Conservation (phyloP, 2,888 invertebrate genomes). For the Andrena marginata region DNA sequence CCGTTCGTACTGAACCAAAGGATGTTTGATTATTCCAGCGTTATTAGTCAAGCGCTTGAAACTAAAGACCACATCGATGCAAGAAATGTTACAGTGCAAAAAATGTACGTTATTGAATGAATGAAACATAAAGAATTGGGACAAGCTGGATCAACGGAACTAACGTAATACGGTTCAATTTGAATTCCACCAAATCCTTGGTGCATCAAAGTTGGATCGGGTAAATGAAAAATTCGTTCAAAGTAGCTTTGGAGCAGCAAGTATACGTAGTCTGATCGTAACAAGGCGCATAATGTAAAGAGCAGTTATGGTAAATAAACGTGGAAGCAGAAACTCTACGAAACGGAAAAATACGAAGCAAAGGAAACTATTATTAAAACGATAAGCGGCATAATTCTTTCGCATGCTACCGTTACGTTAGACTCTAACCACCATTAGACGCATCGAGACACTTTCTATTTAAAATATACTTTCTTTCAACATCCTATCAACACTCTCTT, state of each 20-base stretch:
- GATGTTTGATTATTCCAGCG: slow-evolving; percentile 42
- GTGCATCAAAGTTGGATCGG: background rate
- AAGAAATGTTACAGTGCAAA: slow-evolving; percentile 42
- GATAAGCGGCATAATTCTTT: slow-evolving; percentile 69
- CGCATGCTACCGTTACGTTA: slow-evolving; percentile 79
- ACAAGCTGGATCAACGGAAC: slow-evolving; percentile 18
- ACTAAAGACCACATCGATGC: slow-evolving; percentile 43
- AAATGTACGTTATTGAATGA: slow-evolving; percentile 8
- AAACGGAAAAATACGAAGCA: slow-evolving; percentile 56
- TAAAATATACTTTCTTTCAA: background rate
- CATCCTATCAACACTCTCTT: background rate
- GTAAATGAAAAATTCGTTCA: slow-evolving; percentile 17
- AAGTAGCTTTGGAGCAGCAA: slow-evolving; percentile 24
- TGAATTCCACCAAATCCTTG: slow-evolving; percentile 4
- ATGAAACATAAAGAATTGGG: slow-evolving; percentile 25
- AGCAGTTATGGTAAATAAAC: slow-evolving; percentile 39
- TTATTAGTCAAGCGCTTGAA: slow-evolving; percentile 44
- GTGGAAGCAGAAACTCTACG: slow-evolving; percentile 42
- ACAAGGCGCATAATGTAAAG: slow-evolving; percentile 13
- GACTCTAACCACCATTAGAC: slow-evolving; percentile 77
- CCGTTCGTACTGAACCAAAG: background rate
- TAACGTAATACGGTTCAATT: slow-evolving; percentile 24
- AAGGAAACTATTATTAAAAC: slow-evolving; percentile 57
- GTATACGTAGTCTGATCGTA: slow-evolving; percentile 10
- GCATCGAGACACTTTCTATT: background rate